Conservation (phyloP, 2,888 invertebrate genomes). For the Eristalis arbustorum region DNA sequence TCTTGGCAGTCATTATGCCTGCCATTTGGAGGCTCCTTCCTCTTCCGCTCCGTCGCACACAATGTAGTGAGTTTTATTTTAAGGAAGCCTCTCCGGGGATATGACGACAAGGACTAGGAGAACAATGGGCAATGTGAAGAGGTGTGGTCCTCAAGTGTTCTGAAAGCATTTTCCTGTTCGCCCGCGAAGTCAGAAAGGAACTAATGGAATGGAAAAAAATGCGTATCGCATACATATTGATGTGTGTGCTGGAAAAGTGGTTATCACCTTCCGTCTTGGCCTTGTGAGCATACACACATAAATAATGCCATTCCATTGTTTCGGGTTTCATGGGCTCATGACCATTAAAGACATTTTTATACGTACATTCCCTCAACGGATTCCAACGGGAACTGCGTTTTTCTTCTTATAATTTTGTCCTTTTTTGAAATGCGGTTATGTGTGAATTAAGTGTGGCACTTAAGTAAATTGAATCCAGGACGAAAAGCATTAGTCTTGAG, state of each 20-base stretch:
- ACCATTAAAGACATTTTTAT: conserved; percentile 33
- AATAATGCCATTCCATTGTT: conserved; percentile 36
- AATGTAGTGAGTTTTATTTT: neutral
- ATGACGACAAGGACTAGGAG: neutral
- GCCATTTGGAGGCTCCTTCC: neutral
- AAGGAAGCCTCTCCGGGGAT: neutral
- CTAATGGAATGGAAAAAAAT: conserved; percentile 57
- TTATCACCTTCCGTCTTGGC: conserved; percentile 52
- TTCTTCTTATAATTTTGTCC: too few species aligned
- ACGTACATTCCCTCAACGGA: neutral
- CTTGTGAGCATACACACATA: conserved; percentile 1
- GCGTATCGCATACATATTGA: conserved; percentile 23
- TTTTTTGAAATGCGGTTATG: conserved; percentile 31
- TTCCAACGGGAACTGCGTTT: neutral
- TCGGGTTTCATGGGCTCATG: conserved; percentile 37
- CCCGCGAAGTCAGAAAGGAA: neutral
- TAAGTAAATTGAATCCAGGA: conserved; percentile 47
- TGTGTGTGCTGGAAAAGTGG: conserved; percentile 33
- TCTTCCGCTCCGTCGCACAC: neutral
- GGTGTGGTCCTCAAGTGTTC: conserved; percentile 7
- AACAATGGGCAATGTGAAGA: conserved; percentile 15
- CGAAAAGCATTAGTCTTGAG: conserved; percentile 20
- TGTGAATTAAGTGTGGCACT: conserved; percentile 35
- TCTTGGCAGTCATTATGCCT: neutral
- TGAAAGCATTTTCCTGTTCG: conserved; percentile 61